Evolutionary conservation across 2,888 invertebrate genomes (phyloP), one percentile per base, ranked within the genome.

Genomic region (Fissipunctia ypsillon): DNA sequence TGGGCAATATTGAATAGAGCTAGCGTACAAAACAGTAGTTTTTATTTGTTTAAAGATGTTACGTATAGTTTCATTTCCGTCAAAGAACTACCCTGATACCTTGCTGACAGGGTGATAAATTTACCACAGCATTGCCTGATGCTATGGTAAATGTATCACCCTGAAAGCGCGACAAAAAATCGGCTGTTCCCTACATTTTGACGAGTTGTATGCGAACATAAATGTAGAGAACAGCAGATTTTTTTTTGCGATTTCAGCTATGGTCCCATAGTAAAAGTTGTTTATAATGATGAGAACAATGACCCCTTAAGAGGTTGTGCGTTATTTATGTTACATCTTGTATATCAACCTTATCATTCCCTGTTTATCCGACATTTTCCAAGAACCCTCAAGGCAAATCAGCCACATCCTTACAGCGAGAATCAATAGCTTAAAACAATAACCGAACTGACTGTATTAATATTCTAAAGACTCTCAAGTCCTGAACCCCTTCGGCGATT

Each of bases 401-500:
- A 35, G 14, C 10, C 22, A 54, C 31, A 54, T 52, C 50, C 22
- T 65, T 31, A 14, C 4, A 52, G 10, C n/a, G 54, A 64, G 60
- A 71, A 54, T 54, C 48, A 76, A 65, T 71, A 25, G 0, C 31
- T 19, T 28, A 22, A 63, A 75, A 67, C 59, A 64, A 68, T 50
- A 41, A 68, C 28, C 10, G 35, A 35, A 59, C 50, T n/a, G 31
- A 48, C 64, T 48, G 50, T 56, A 80, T 75, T 75, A 73, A 72
- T 69, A 70, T 73, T 71, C 50, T 7, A 6, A 70, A 78, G 65
- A 41, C 16, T 65, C 35, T 25, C 6, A 59, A 54, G 22, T 38
- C 50, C 41, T 10, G 57, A 31, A 75, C 59, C 74, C 68, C 69
- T 74, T 70, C 12, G 35, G 35, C 45, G 63, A 71, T 76, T 76